These are phyloP conservation scores for Phyto melanocephala DNA, from an alignment of 2,888 invertebrate species.

Conservation along the genomic window DNA sequence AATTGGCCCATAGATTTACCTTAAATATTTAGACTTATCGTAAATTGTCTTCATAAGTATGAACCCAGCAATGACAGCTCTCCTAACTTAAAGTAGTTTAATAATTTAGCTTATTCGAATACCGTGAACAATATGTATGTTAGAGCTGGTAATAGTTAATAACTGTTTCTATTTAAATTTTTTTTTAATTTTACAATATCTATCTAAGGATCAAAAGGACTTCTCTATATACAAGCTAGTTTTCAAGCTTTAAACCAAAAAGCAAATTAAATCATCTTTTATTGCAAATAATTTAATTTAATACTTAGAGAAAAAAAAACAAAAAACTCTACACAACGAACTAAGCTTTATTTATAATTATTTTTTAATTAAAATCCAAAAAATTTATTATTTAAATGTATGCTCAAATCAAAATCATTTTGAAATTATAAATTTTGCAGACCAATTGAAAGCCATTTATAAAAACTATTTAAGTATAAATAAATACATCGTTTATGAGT, in stretches of 20 bases:
- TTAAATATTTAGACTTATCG: too few species aligned
- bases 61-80: too few species aligned
- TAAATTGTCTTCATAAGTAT: too few species aligned
- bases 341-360: not conserved
- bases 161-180: too few species aligned
- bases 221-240: too few species aligned
- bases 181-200: too few species aligned
- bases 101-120: too few species aligned
- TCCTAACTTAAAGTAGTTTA: too few species aligned
- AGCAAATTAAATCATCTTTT: not conserved
- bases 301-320: not conserved
- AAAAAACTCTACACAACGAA: not conserved
- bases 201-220: too few species aligned
- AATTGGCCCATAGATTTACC: too few species aligned
- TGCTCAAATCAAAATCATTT: constrained; percentile 23
- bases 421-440: constrained; percentile 15
- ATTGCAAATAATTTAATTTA: constrained; percentile 3
- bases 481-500: not conserved
- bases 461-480: constrained; percentile 23
- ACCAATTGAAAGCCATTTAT: constrained; percentile 38
- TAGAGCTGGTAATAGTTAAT: too few species aligned
- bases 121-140: too few species aligned
- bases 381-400: not conserved
- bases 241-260: not conserved
- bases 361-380: not conserved